A percentile compares a stretch with the other conserved stretches of the same genome.
Evolutionary conservation across 2,113 vertebrate genomes (phyloP).

Genomic region (Brachionichthys hirsutus): DNA sequence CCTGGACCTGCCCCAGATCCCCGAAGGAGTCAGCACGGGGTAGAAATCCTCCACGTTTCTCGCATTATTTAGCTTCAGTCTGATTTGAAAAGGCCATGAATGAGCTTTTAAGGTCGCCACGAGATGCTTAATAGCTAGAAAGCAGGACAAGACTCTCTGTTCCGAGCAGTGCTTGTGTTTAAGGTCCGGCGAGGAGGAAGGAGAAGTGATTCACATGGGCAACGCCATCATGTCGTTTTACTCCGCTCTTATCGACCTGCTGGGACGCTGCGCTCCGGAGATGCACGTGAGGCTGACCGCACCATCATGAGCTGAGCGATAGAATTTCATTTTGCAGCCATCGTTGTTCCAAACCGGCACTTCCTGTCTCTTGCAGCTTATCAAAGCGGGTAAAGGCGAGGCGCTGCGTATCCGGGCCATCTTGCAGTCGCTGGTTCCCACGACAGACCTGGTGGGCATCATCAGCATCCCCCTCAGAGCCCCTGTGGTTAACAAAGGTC

Average conservation of each 20-base stretch:
- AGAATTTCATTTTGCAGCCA: too few relatives aligned
- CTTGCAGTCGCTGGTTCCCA: constrained; percentile 93
- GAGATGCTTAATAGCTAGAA: neutral
- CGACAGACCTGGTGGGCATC: constrained; percentile 90
- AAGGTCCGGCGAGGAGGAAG: constrained; percentile 80
- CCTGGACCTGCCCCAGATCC: constrained; percentile 82
- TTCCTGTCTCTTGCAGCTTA: constrained; percentile 80
- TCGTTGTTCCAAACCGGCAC: too few relatives aligned
- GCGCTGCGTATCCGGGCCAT: constrained; percentile 95
- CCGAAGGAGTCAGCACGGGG: constrained; percentile 49
- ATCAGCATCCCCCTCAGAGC: constrained; percentile 95
- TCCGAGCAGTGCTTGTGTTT: constrained; percentile 40
- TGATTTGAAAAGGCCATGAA: neutral
- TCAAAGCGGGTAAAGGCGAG: constrained; percentile 96
- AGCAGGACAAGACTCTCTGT: too few relatives aligned
- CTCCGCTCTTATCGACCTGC: constrained; percentile 93
- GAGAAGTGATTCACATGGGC: constrained; percentile 92
- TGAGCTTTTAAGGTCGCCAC: neutral
- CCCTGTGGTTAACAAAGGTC: constrained; percentile 93
- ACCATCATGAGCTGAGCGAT: neutral
- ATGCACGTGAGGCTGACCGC: constrained; percentile 85
- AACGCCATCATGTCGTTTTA: constrained; percentile 99
- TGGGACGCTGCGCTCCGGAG: constrained; percentile 97
- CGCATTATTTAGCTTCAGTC: too few relatives aligned
- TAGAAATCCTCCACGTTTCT: constrained; percentile 23